These are phyloP conservation scores for Apotomis betuletana DNA, from an alignment of 2,888 invertebrate species.

Conservation along the genomic window DNA sequence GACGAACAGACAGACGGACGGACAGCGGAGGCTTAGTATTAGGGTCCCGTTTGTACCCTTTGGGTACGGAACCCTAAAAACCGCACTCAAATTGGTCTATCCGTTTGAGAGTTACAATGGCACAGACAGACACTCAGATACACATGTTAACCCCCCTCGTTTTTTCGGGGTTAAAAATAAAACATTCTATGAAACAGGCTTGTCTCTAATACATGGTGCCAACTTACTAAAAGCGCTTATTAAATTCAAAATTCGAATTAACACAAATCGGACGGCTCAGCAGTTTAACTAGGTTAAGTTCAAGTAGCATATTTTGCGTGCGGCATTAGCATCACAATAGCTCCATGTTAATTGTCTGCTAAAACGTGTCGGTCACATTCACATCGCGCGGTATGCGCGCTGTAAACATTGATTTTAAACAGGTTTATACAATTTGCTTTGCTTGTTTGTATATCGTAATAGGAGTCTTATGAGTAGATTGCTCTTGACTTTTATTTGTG, in stretches of 20 bases:
- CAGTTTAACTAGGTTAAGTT: slow-evolving; percentile 36
- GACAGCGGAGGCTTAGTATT: too few species aligned
- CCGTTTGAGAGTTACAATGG: too few species aligned
- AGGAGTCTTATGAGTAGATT: not conserved
- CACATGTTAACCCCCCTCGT: too few species aligned
- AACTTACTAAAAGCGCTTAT: too few species aligned
- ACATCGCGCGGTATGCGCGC: slow-evolving; percentile 5
- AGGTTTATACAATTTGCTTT: slow-evolving; percentile 14
- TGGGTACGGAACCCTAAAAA: too few species aligned
- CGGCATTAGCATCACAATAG: slow-evolving; percentile 33
- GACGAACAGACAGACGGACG: too few species aligned
- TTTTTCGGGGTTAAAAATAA: too few species aligned
- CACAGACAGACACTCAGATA: too few species aligned
- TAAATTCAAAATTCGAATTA: slow-evolving; percentile 5
- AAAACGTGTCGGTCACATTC: slow-evolving; percentile 25
- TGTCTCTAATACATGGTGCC: too few species aligned
- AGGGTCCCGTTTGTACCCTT: too few species aligned
- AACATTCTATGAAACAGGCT: too few species aligned
- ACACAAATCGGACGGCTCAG: slow-evolving; percentile 1
- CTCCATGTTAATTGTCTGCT: slow-evolving; percentile 17
- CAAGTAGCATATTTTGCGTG: slow-evolving; percentile 30
- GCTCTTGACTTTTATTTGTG: not conserved
- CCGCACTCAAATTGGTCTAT: too few species aligned
- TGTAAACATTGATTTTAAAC: slow-evolving; percentile 35
- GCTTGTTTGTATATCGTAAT: slow-evolving; percentile 17